Base-by-base conservation (phyloP, 2,888 invertebrate species). In the Phyllotreta striolata region DNA sequence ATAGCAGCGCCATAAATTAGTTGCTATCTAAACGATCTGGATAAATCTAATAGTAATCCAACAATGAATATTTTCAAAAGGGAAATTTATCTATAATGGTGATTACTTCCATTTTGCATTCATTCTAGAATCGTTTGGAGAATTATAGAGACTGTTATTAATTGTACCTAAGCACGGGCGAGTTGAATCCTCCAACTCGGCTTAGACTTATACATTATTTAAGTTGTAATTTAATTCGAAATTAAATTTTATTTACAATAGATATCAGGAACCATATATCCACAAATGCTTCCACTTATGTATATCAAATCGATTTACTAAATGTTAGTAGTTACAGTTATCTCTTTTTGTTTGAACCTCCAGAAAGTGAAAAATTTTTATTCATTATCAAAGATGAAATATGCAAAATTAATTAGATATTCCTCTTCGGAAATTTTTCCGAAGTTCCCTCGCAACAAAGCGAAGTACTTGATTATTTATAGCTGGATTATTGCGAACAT, bases 391-490 rank as follows among this genome's bases (percentile, higher is more conserved):
- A 4, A 1, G 24, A 24, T 24, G 24, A 24, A 24, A 24, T 24
- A 24, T 24, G 24, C 24, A 24, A 24, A 24, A 24, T 24, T 24
- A 24, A 24, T 24, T 24, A 24, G 4, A 24, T 24, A 24, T 24
- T 4, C 24, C 24, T 24, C 24, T 24, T 24, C 4, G 24, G 24
- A 24, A 24, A 24, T 24, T 24, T 24, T 24, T 24, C 55, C 63
- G 62, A 62, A 63, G 43, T 63, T 63, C 61, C 60, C 46, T 39
- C 46, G 55, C 39, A 51, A 35, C 37, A 14, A 62, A 43, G 51
- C 49, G 57, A 64, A 62, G 62, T 55, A 63, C 54, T 60, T 46
- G 60, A 64, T 68, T 68, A 68, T 68, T 68, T 66, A 68, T 66
- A 49, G 59, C 46, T 12, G 57, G 66, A 66, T 68, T 66, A 67